Evolutionary conservation across 2,888 invertebrate genomes (phyloP).

Genomic region (Drosophila neotestacea): DNA sequence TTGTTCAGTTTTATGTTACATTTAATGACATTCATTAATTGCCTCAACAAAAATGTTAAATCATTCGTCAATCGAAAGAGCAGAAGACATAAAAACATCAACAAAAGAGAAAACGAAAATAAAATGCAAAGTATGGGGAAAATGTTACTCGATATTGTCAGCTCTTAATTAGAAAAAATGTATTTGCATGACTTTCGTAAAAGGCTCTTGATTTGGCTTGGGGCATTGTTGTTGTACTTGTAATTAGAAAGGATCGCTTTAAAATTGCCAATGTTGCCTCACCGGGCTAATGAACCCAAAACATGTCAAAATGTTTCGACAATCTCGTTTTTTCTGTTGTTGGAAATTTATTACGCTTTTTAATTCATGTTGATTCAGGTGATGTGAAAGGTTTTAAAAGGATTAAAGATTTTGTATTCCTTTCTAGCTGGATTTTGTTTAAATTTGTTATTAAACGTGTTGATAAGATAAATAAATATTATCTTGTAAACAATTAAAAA

Average conservation of each 20-base stretch:
- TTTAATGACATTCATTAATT: conserved; percentile 72
- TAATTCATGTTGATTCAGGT: conserved; percentile 54
- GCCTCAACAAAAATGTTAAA: conserved; percentile 58
- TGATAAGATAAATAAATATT: background rate
- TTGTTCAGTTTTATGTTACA: conserved; percentile 56
- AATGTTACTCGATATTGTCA: conserved; percentile 59
- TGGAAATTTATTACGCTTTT: conserved; percentile 44
- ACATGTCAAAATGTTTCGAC: conserved; percentile 60
- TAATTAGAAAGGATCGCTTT: conserved; percentile 53
- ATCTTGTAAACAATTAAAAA: too few species aligned
- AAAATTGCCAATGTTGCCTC: conserved; percentile 20
- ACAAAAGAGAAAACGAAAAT: conserved; percentile 1
- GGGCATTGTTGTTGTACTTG: conserved; percentile 25
- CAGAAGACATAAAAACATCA: conserved; percentile 13
- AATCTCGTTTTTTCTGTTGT: conserved; percentile 18
- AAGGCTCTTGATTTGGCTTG: conserved; percentile 33
- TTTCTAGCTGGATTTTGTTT: conserved; percentile 28
- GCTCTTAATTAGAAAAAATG: conserved; percentile 69
- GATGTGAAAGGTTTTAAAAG: background rate
- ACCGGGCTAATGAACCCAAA: conserved; percentile 58
- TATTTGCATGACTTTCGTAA: conserved; percentile 65
- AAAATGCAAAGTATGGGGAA: background rate
- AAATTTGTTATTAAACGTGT: background rate
- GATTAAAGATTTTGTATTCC: background rate
- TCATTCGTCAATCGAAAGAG: conserved; percentile 58